These are phyloP conservation scores for Antechinus flavipes DNA, from an alignment of 2,113 vertebrate genomes.

Conservation along the genomic window DNA sequence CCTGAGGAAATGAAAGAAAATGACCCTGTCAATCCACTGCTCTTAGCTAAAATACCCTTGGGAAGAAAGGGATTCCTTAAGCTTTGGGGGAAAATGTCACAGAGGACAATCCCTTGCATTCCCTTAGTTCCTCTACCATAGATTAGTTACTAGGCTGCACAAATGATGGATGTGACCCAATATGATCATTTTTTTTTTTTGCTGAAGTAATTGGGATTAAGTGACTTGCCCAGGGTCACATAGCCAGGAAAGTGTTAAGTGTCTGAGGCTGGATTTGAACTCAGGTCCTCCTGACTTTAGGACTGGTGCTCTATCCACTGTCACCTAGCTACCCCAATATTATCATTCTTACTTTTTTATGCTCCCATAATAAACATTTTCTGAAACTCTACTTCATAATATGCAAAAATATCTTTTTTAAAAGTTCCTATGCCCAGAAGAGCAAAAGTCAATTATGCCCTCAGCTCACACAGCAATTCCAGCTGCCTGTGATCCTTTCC, in stretches of 20 bases:
- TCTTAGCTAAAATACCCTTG: background rate
- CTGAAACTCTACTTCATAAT: background rate
- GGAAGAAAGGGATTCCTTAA: background rate
- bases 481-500: background rate
- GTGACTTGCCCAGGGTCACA: no score
- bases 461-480: background rate
- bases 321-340: fast-evolving
- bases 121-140: background rate
- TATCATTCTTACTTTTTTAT: background rate
- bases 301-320: no score
- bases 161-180: fast-evolving
- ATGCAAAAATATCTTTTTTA: background rate
- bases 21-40: background rate
- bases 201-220: no score
- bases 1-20: conserved; percentile 77
- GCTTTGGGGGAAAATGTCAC: background rate
- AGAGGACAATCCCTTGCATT: background rate
- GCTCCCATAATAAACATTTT: background rate
- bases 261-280: no score
- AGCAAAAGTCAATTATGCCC: background rate
- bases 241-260: no score
- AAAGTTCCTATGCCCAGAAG: background rate
- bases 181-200: background rate
- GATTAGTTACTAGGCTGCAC: background rate
- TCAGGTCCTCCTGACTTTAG: no score